These are phyloP conservation scores for Zaprionus davidi DNA, from an alignment of 1,140 invertebrate genomes.

Conservation along the genomic window DNA sequence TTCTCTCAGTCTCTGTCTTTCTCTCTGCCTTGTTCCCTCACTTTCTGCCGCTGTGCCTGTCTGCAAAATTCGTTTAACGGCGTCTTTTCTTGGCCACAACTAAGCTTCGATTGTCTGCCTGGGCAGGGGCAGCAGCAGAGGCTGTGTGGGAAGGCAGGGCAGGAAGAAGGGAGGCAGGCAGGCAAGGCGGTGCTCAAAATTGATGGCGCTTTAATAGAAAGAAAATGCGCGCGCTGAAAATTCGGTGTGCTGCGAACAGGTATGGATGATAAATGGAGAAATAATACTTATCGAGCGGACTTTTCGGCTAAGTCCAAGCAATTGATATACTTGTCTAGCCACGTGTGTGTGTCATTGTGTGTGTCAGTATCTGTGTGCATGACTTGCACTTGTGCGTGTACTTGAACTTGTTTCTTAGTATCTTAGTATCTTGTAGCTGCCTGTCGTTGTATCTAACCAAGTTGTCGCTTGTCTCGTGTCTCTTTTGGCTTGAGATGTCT, in stretches of 20 bases:
- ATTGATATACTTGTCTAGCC: constrained; percentile 30
- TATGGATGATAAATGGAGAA: constrained; percentile 78
- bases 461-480: background rate
- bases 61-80: constrained; percentile 40
- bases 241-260: constrained; percentile 51
- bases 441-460: background rate
- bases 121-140: background rate
- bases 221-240: constrained; percentile 61
- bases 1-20: background rate
- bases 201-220: constrained; percentile 72
- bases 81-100: constrained; percentile 35
- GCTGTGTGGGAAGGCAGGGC: background rate
- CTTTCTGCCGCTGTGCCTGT: background rate
- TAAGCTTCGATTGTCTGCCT: constrained; percentile 36
- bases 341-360: background rate
- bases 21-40: background rate
- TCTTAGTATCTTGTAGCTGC: background rate
- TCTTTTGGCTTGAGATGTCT: background rate
- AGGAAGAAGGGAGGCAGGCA: background rate
- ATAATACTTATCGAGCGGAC: constrained; percentile 70
- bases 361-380: background rate
- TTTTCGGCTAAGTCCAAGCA: constrained; percentile 38
- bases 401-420: background rate
- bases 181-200: constrained; percentile 52
- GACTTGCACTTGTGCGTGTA: constrained; percentile 18